Conservation (phyloP, 2,113 vertebrate species). For the Barbus barbus region DNA sequence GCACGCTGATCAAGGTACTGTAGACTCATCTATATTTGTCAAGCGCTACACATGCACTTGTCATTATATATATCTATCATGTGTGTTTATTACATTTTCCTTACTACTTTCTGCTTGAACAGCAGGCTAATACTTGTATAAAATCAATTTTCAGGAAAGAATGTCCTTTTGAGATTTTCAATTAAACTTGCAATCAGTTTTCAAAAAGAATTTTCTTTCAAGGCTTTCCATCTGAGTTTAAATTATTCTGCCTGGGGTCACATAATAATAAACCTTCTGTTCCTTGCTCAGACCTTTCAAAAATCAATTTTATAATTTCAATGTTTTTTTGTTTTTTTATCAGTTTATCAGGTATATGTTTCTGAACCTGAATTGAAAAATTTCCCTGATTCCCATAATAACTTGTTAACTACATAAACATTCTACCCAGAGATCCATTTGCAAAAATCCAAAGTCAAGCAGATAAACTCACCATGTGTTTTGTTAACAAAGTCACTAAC, state of each 20-base stretch:
- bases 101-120: background rate
- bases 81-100: background rate
- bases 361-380: background rate
- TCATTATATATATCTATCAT: background rate
- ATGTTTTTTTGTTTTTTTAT: too few species aligned
- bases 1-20: conserved; percentile 78
- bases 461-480: background rate
- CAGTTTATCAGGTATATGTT: too few species aligned
- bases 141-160: background rate
- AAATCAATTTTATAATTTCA: too few species aligned
- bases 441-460: background rate
- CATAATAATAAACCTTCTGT: background rate
- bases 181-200: background rate
- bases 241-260: background rate
- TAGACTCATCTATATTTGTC: background rate
- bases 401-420: background rate
- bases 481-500: background rate
- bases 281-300: background rate
- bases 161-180: background rate
- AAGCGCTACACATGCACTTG: background rate
- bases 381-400: background rate
- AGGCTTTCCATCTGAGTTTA: background rate
- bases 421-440: background rate
- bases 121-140: background rate
- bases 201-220: background rate